Evolutionary conservation across 23 tunicate species (phyloP).

Genomic region (Oikopleura albicans): DNA sequence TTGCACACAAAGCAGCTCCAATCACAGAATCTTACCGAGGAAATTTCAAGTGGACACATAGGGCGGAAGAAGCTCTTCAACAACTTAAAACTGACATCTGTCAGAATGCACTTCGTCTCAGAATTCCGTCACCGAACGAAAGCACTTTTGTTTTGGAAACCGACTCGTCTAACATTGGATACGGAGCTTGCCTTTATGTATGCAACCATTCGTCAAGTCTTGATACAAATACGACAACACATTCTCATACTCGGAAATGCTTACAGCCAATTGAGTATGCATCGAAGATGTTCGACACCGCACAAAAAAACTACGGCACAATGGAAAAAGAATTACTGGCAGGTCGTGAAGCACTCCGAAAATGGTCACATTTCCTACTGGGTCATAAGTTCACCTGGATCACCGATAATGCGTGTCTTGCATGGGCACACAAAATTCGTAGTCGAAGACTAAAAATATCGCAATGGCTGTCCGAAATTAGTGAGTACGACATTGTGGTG

Average conservation of each 20-base stretch:
- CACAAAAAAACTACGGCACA: not conserved
- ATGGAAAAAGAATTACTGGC: not conserved
- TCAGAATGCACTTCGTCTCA: not conserved
- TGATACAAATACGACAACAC: no score
- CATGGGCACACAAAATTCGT: not conserved
- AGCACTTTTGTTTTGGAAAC: not conserved
- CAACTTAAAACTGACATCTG: not conserved
- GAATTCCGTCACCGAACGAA: not conserved
- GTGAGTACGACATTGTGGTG: not conserved
- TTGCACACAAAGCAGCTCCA: not conserved
- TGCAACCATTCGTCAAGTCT: not conserved
- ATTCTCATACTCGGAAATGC: not conserved
- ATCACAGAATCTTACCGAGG: not conserved
- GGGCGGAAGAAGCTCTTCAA: not conserved
- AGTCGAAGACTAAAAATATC: not conserved
- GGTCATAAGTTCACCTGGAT: not conserved
- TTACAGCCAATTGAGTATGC: not conserved
- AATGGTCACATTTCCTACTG: not conserved
- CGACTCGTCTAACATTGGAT: not conserved
- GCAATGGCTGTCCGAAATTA: not conserved
- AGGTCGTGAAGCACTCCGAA: not conserved
- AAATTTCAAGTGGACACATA: not conserved
- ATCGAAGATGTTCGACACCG: not conserved
- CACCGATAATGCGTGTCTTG: not conserved
- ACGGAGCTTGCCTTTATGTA: not conserved